Base-by-base conservation (phyloP, 2,888 invertebrate species). In the Merodon equestris region DNA sequence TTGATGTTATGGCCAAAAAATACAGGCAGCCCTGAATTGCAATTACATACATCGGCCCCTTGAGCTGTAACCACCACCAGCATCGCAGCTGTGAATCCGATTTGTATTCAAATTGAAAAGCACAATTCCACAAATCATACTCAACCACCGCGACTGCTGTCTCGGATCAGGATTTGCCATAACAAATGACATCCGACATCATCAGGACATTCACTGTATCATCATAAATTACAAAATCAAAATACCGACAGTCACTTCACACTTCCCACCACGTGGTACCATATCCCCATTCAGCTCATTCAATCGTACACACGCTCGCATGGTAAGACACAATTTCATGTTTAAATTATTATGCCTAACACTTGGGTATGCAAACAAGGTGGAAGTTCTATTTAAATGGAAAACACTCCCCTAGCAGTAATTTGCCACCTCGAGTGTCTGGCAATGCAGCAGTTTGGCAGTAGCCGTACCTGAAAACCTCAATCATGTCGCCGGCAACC, bases 341-440 rank as follows among this genome's bases (percentile, higher is more conserved):
- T 82, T 82, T 82, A 82, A 82, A 82, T 82, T 82, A 82, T 73
- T 82, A 72, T 71, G 75, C 75, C 74, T 75, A 81, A 81, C 74
- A 79, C 79, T 79, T 70, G 63, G 54, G 74, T 74, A 79, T 79
- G 79, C 79, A 79, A 79, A 79, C 79, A 79, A 79, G 79, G 68
- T 79, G 79, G 79, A 73, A 74, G 79, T 79, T 79, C 74, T 74
- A 79, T 79, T 79, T 79, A 79, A 74, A 79, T 74, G 79, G 79
- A 74, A 79, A 79, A 79, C 79, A 79, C 44, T 57, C 72, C 67
- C 64, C 40, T 34, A 7, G 60, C 27, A 47, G 68, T 79, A 74
- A 79, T 74, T 79, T 70, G 73, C 54, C 50, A 68, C 68, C 54
- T 54, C 53, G 58, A 17, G 42, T n/a, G 40, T 40, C n/a, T 40